phyloP scores from a whole-genome alignment of 2,797 vertebrate genomes.

The Eulemur albifrons region DNA sequence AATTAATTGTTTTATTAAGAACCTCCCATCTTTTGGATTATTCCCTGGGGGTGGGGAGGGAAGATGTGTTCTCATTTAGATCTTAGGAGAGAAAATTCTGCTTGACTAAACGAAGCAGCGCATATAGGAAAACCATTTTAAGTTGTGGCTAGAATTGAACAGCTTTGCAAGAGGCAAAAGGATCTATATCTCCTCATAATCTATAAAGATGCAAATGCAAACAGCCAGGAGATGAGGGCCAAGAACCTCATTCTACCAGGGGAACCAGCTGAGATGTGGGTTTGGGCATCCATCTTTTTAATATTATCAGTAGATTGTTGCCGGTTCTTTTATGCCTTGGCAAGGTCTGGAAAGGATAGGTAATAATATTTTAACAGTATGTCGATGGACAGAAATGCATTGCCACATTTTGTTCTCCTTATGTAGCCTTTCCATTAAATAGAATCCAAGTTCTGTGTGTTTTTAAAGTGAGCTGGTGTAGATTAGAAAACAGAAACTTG shows the following conservation, averaged over 20 bases:
- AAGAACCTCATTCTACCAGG: background rate
- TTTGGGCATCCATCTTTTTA: background rate
- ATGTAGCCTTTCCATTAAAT: slow-evolving; percentile 11
- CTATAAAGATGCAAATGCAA: slow-evolving; percentile 59
- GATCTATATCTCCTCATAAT: slow-evolving; percentile 46
- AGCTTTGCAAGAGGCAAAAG: slow-evolving; percentile 76
- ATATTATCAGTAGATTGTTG: background rate
- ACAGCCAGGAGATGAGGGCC: slow-evolving; percentile 26
- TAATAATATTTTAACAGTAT: slow-evolving; percentile 9
- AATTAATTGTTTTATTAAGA: slow-evolving; percentile 87
- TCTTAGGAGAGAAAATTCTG: slow-evolving; percentile 68
- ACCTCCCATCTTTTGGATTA: slow-evolving; percentile 79
- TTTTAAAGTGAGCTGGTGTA: slow-evolving; percentile 50
- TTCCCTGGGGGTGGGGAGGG: slow-evolving; percentile 64
- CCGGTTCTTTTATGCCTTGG: slow-evolving; percentile 4
- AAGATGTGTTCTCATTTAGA: slow-evolving; percentile 65
- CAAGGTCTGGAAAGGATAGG: background rate
- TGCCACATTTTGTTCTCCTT: background rate
- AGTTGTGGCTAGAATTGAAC: slow-evolving; percentile 65
- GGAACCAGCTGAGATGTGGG: background rate
- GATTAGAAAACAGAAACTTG: slow-evolving; percentile 56
- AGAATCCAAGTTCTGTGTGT: background rate
- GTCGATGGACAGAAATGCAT: background rate
- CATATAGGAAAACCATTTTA: slow-evolving; percentile 75
- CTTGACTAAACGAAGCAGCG: slow-evolving; percentile 50